A percentile compares a stretch with the other conserved stretches of the same genome.
Conservation (phyloP, 92 coral and sea anemone species). For the Epizoanthus ramosus region DNA sequence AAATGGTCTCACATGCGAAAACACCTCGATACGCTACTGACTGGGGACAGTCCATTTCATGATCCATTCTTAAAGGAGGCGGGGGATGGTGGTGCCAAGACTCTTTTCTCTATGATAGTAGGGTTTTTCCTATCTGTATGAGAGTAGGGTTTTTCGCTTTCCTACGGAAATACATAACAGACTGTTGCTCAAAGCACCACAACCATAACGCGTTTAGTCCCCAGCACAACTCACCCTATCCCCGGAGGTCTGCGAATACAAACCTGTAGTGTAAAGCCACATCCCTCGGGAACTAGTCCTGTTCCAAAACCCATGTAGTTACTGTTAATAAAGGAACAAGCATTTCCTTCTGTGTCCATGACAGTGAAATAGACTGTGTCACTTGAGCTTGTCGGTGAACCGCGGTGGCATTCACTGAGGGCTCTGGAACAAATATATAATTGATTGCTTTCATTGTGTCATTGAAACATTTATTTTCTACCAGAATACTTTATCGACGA, state of each 20-base stretch:
- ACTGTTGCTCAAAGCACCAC: not conserved
- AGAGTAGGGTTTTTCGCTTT: too few relatives aligned
- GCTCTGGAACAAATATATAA: constrained; percentile 42
- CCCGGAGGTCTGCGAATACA: not conserved
- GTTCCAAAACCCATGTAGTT: constrained; percentile 87
- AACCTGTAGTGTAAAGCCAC: constrained; percentile 96
- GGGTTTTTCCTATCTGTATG: too few relatives aligned
- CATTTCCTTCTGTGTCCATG: constrained; percentile 83
- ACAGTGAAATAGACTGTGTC: constrained; percentile 97
- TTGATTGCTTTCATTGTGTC: not conserved
- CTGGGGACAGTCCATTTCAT: too few relatives aligned
- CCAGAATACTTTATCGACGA: too few relatives aligned
- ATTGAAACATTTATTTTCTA: not conserved
- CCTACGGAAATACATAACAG: too few relatives aligned
- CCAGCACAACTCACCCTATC: too few relatives aligned
- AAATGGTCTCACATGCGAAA: too few relatives aligned
- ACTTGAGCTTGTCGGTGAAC: constrained; percentile 62
- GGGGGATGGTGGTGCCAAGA: too few relatives aligned
- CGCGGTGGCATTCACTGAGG: constrained; percentile 60
- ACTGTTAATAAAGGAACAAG: constrained; percentile 96
- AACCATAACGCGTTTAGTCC: too few relatives aligned
- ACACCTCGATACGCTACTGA: too few relatives aligned
- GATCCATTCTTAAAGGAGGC: too few relatives aligned
- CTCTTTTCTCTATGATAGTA: too few relatives aligned
- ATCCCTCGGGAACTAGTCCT: constrained; percentile 90